These are phyloP conservation scores for Cottus gobio DNA, from an alignment of 2,113 vertebrate genomes.

Conservation along the genomic window DNA sequence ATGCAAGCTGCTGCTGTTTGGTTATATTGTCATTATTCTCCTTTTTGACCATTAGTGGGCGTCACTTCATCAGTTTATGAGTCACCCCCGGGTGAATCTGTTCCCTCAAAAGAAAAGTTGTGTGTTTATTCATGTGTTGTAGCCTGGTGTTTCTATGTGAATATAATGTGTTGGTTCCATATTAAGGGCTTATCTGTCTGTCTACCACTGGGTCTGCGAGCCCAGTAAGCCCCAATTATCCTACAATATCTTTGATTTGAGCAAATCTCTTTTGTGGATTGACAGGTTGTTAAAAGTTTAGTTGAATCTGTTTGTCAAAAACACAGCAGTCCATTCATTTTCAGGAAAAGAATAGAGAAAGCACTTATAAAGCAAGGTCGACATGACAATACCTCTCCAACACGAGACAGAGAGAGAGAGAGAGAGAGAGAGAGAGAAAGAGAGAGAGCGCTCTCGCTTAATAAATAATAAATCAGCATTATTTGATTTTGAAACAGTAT, in stretches of 20 bases:
- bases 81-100: background rate
- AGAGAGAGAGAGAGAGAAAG: background rate
- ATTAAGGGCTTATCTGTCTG: background rate
- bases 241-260: background rate
- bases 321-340: too few species aligned
- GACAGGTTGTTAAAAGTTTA: background rate
- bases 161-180: background rate
- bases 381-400: too few species aligned
- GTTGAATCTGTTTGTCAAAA: too few species aligned
- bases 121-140: background rate
- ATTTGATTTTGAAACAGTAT: background rate
- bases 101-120: background rate
- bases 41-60: background rate
- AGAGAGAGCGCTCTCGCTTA: background rate
- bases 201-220: background rate
- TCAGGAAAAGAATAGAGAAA: too few species aligned
- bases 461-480: background rate
- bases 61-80: background rate
- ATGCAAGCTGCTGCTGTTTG: background rate
- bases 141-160: background rate
- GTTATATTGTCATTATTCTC: background rate
- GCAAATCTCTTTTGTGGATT: background rate
- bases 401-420: too few species aligned
- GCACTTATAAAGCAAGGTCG: too few species aligned
- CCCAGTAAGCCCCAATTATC: background rate